Conservation (phyloP, 2,113 vertebrate genomes). For the Ameiurus melas region DNA sequence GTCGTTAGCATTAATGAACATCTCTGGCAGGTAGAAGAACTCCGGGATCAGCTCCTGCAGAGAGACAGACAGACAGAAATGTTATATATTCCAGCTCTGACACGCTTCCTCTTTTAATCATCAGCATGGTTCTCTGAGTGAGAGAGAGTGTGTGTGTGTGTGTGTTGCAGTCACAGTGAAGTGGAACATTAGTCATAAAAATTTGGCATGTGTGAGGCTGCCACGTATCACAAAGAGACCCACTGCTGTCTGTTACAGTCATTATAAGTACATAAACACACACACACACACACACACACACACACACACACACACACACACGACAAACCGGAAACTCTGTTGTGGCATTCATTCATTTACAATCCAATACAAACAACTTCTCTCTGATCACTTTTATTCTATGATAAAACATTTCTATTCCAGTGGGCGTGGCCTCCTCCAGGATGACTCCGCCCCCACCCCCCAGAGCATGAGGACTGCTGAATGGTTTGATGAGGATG, state of each 20-base stretch:
- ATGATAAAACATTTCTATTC: background rate
- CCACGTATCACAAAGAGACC: slow-evolving; percentile 23
- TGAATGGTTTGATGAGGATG: background rate
- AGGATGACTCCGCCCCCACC: background rate
- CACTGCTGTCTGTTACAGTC: background rate
- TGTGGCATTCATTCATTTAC: background rate
- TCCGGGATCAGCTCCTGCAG: slow-evolving; percentile 96
- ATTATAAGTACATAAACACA: background rate
- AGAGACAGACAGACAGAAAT: slow-evolving; percentile 21
- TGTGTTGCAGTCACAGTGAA: slow-evolving; percentile 22
- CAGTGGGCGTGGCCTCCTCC: background rate
- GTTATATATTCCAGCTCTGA: slow-evolving; percentile 24
- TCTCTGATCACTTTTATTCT: background rate
- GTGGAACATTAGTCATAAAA: slow-evolving; percentile 51
- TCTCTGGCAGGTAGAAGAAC: slow-evolving; percentile 99
- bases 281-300: background rate
- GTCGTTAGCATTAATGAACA: slow-evolving; percentile 96
- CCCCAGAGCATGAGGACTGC: background rate
- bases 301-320: background rate
- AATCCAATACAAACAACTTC: background rate
- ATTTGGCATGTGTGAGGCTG: slow-evolving; percentile 48
- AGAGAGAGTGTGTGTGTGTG: slow-evolving; percentile 23
- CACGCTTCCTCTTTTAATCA: slow-evolving; percentile 34
- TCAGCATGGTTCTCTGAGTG: background rate
- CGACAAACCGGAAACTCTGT: background rate